These are phyloP conservation scores for Alectoris magna DNA, from an alignment of 2,797 vertebrate genomes.

Conservation along the genomic window DNA sequence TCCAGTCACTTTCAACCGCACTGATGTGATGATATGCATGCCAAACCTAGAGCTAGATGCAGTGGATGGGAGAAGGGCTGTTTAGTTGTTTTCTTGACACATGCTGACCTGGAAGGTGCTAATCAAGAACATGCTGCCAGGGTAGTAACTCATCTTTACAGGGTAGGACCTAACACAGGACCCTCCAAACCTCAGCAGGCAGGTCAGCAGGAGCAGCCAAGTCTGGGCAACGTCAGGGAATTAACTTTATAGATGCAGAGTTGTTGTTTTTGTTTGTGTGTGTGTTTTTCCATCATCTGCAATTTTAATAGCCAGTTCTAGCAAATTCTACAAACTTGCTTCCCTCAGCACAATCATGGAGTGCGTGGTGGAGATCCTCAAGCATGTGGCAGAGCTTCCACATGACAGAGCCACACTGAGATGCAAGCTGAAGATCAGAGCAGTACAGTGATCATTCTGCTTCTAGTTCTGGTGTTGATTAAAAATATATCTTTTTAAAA, in stretches of 20 bases:
- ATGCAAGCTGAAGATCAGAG: neutral
- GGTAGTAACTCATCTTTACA: neutral
- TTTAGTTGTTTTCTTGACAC: neutral
- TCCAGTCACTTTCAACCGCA: neutral
- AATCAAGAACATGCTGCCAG: neutral
- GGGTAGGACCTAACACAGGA: neutral
- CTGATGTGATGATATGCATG: neutral
- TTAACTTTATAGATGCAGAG: conserved; percentile 24
- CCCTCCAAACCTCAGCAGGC: neutral
- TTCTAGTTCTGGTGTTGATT: neutral
- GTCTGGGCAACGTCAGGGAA: neutral
- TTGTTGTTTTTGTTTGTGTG: too few relatives aligned
- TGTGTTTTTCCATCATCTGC: conserved; percentile 12
- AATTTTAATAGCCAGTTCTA: neutral
- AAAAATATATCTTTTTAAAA: conserved; percentile 26
- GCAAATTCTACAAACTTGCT: neutral
- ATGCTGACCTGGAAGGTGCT: conserved; percentile 10
- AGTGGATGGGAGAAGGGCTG: neutral
- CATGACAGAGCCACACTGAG: neutral
- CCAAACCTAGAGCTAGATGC: neutral
- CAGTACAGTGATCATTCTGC: neutral
- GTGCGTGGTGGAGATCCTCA: neutral
- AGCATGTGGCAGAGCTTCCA: neutral
- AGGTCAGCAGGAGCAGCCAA: conserved; percentile 27
- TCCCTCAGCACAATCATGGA: neutral